Evolutionary conservation across 1,140 invertebrate species (phyloP).

Genomic region (Galleria mellonella): DNA sequence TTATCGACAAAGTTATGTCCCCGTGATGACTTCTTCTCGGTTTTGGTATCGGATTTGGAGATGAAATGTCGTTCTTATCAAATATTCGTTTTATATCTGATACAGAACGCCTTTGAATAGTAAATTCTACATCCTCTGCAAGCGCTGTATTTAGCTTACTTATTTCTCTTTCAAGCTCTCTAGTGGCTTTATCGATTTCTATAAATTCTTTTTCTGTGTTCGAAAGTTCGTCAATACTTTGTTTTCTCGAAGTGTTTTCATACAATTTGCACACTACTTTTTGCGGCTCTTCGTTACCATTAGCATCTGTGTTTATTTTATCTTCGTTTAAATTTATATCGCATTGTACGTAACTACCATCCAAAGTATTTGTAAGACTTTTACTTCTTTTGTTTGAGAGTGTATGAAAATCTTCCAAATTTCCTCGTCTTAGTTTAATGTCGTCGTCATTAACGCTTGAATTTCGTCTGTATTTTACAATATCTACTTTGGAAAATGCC

Average conservation of each 20-base stretch:
- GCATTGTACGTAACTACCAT: constrained; percentile 37
- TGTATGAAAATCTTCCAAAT: constrained; percentile 56
- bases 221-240: constrained; percentile 56
- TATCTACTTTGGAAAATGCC: constrained; percentile 54
- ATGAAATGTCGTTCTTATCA: constrained; percentile 43
- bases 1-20: constrained; percentile 14
- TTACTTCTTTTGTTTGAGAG: constrained; percentile 57
- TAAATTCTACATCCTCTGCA: constrained; percentile 42
- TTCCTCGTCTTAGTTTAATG: constrained; percentile 52
- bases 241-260: constrained; percentile 37
- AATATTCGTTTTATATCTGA: constrained; percentile 63
- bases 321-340: constrained; percentile 59
- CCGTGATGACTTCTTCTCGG: constrained; percentile 65
- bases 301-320: constrained; percentile 30
- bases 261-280: constrained; percentile 63
- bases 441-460: constrained; percentile 66
- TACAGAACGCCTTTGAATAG: constrained; percentile 38
- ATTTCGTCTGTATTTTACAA: constrained; percentile 59
- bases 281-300: constrained; percentile 51
- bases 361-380: constrained; percentile 50
- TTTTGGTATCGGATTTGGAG: constrained; percentile 72
- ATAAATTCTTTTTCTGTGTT: constrained; percentile 68
- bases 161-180: constrained; percentile 62
- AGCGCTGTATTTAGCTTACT: constrained; percentile 60
- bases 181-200: constrained; percentile 65